These are phyloP conservation scores for Lordiphosa fenestrarum DNA, from an alignment of 2,888 invertebrate species.

Conservation along the genomic window DNA sequence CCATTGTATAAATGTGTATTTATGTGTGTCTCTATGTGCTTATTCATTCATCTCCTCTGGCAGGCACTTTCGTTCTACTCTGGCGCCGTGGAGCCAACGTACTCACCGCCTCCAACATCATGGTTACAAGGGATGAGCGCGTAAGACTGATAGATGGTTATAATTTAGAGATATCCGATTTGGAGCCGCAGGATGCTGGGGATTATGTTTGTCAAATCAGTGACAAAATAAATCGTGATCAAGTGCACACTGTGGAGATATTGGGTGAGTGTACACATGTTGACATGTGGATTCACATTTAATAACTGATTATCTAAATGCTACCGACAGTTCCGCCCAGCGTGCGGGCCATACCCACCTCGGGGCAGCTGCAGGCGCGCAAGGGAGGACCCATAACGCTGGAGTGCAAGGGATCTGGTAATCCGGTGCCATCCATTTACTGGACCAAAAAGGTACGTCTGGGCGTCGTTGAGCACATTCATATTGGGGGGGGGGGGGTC, in stretches of 20 bases:
- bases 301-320: slow-evolving; percentile 23
- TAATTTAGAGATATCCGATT: slow-evolving; percentile 86
- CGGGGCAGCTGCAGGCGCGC: slow-evolving; percentile 84
- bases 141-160: slow-evolving; percentile 86
- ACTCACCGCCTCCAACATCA: slow-evolving; percentile 86
- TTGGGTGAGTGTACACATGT: slow-evolving; percentile 79
- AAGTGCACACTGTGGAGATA: slow-evolving; percentile 87
- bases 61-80: slow-evolving; percentile 85
- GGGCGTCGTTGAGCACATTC: not conserved
- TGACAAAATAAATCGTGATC: slow-evolving; percentile 85
- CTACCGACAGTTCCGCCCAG: slow-evolving; percentile 83
- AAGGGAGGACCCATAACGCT: slow-evolving; percentile 86
- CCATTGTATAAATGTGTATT: slow-evolving; percentile 2
- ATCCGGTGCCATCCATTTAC: slow-evolving; percentile 86
- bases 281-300: slow-evolving; percentile 41
- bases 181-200: slow-evolving; percentile 85
- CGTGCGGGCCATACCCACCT: slow-evolving; percentile 85
- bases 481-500: no score
- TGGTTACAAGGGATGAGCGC: slow-evolving; percentile 86
- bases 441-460: slow-evolving; percentile 82
- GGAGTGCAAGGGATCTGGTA: slow-evolving; percentile 87
- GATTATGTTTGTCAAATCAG: slow-evolving; percentile 89
- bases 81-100: slow-evolving; percentile 87
- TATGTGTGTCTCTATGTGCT: no score
- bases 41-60: slow-evolving; percentile 31